Conservation (phyloP, 2,797 vertebrate genomes). For the Paedocypris micromegethes region DNA sequence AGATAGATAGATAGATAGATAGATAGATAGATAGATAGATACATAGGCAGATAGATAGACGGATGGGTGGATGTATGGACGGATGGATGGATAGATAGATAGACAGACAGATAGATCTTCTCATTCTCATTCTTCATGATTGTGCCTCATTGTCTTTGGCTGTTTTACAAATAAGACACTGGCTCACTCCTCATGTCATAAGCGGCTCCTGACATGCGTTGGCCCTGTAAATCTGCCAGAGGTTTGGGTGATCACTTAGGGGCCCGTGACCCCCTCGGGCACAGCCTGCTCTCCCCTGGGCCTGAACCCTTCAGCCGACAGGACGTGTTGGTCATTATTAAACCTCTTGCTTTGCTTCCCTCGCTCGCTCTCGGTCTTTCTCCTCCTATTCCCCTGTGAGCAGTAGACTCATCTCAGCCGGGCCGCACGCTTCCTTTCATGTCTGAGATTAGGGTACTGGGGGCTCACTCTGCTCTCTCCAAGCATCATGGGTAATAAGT, state of each 20-base stretch:
- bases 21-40: too few species aligned
- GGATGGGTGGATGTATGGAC: too few species aligned
- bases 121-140: background rate
- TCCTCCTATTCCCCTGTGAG: slow-evolving; percentile 56
- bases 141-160: slow-evolving; percentile 1
- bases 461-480: slow-evolving; percentile 20
- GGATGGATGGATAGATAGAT: too few species aligned
- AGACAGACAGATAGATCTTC: too few species aligned
- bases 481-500: slow-evolving; percentile 47
- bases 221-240: slow-evolving; percentile 50
- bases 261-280: slow-evolving; percentile 32
- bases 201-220: slow-evolving; percentile 42
- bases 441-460: slow-evolving; percentile 51
- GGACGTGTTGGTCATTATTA: slow-evolving; percentile 72
- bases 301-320: slow-evolving; percentile 61
- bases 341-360: slow-evolving; percentile 52
- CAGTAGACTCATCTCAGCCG: slow-evolving; percentile 44
- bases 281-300: slow-evolving; percentile 48
- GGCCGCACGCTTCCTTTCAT: slow-evolving; percentile 40
- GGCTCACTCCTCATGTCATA: slow-evolving; percentile 10
- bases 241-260: slow-evolving; percentile 49
- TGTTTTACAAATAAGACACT: slow-evolving; percentile 22
- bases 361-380: slow-evolving; percentile 41
- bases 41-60: too few species aligned
- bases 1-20: too few species aligned